Evolutionary conservation across 2,113 vertebrate species (phyloP).

Genomic region (Bombycilla garrulus): DNA sequence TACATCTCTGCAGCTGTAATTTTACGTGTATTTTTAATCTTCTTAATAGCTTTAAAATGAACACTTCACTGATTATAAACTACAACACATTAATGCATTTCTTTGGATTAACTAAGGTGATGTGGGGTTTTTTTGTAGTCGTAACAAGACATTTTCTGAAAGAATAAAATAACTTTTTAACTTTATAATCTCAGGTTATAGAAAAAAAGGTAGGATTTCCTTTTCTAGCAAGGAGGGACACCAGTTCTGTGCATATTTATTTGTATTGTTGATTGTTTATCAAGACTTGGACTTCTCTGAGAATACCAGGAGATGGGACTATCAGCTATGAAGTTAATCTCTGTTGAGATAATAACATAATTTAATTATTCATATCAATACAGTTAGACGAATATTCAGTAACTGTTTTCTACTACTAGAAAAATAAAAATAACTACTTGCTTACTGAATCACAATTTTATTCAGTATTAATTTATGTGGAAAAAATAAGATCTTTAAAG

Average conservation of each 20-base stretch:
- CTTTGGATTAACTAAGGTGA: background rate
- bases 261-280: background rate
- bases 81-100: background rate
- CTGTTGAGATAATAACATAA: background rate
- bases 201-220: background rate
- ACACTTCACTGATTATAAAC: background rate
- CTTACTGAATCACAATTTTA: background rate
- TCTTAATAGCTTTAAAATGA: background rate
- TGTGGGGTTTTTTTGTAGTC: background rate
- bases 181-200: background rate
- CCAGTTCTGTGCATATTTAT: background rate
- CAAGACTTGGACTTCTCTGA: background rate
- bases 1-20: background rate
- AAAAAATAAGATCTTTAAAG: background rate
- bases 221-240: background rate
- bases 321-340: background rate
- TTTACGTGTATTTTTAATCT: background rate
- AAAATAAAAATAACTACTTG: background rate
- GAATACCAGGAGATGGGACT: background rate
- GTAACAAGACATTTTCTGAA: background rate
- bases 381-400: background rate
- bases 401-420: background rate
- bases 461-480: background rate
- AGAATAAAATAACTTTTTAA: background rate
- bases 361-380: background rate